Evolutionary conservation across 2,113 vertebrate species (phyloP), one percentile per base, ranked within the genome.

Genomic region (Zosterops lateralis): DNA sequence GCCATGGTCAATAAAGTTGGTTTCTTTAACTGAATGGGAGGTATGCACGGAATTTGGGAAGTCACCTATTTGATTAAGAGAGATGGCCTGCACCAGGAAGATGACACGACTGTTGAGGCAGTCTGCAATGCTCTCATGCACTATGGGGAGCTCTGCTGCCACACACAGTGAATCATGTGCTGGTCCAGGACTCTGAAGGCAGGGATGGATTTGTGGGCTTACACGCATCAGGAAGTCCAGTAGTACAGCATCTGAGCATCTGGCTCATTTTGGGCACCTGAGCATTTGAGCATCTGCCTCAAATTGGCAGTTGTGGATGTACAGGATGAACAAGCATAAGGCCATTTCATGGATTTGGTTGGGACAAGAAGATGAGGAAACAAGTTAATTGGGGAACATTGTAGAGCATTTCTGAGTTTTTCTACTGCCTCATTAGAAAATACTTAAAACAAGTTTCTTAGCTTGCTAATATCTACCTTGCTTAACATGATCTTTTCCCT

Each of bases 161-260:
- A 83, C 83, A 77, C 75, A 72, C 60, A 17, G 85, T 54, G 92
- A 95, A 81, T 64, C 61, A 28, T 57, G 68, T 8, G 4, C 61
- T 80, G 42, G 64, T 71, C 90, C 90, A 92, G 93, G 79, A 67
- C 72, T 95, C 60, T 22, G 65, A 95, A 95, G 84, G 91, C 85
- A 92, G 70, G 94, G 87, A 91, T 96, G 78, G 91, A 95, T 95
- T 93, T 92, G 71, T 94, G 95, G 95, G 90, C n/a, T 95, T 92
- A 94, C 87, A 95, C 44, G 58, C 87, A 89, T 94, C 79, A 95
- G 93, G 93, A 95, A 95, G 87, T 90, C 82, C 87, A 85, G 75
- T 86, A 75, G 74, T 54, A 96, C 79, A 0, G 19, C 65, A 86
- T 90, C 84, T 92, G 91, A 95, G 87, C 93, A 95, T 94, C 94